phyloP scores from a whole-genome alignment of 2,888 invertebrate species.

The Strigamia maritima region DNA sequence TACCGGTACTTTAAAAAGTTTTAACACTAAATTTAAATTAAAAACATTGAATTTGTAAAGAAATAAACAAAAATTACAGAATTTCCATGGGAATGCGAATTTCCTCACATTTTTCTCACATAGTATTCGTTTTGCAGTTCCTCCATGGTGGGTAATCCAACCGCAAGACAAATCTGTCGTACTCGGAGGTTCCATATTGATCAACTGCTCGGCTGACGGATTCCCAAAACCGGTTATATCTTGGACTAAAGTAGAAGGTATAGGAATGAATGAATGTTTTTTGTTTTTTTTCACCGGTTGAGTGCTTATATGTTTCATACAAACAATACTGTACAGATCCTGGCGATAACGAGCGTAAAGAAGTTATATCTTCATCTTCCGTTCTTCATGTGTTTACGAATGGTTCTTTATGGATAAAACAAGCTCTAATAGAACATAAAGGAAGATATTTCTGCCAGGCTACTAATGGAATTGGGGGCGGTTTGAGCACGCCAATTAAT shows the following conservation, averaged over 20 bases:
- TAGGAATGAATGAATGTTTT: slow-evolving; percentile 44
- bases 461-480: slow-evolving; percentile 91
- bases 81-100: neutral
- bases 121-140: slow-evolving; percentile 61
- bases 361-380: slow-evolving; percentile 17
- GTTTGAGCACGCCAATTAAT: slow-evolving; percentile 56
- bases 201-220: slow-evolving; percentile 93
- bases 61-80: neutral
- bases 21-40: neutral
- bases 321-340: slow-evolving; percentile 41
- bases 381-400: slow-evolving; percentile 82
- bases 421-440: slow-evolving; percentile 88
- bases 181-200: slow-evolving; percentile 87
- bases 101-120: neutral
- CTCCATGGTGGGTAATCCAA: slow-evolving; percentile 92
- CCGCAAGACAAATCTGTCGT: slow-evolving; percentile 94
- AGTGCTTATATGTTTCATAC: too few species aligned
- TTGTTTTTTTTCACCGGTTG: too few species aligned
- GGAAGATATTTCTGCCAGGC: slow-evolving; percentile 95
- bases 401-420: slow-evolving; percentile 82
- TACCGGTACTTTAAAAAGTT: too few species aligned
- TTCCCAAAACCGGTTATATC: slow-evolving; percentile 91
- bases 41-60: neutral
- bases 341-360: slow-evolving; percentile 36
- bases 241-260: slow-evolving; percentile 94